phyloP scores from a whole-genome alignment of 2,113 vertebrate genomes.

The Buteo buteo region DNA sequence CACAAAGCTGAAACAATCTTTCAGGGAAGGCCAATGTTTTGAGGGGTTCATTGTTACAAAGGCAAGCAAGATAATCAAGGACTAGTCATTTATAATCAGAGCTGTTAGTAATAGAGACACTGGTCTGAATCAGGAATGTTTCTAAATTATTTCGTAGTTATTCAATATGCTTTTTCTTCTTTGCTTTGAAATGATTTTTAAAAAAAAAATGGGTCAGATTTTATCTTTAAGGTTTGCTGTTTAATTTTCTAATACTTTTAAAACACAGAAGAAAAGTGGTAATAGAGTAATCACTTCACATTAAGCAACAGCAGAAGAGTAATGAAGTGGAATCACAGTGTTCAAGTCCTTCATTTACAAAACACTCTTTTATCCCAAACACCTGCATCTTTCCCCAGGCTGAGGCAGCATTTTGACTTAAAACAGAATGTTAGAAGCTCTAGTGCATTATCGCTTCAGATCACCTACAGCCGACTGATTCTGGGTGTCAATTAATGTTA shows the following conservation, averaged over 20 bases:
- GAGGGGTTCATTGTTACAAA: not conserved
- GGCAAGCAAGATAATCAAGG: not conserved
- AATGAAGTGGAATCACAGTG: constrained; percentile 41
- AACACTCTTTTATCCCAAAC: constrained; percentile 44
- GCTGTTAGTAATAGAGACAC: not conserved
- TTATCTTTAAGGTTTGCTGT: not conserved
- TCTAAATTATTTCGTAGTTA: not conserved
- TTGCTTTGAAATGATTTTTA: not conserved
- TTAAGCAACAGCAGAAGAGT: constrained; percentile 12
- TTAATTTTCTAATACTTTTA: constrained; percentile 22
- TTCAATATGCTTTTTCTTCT: not conserved
- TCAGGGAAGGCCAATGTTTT: not conserved
- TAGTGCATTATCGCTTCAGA: constrained; percentile 40
- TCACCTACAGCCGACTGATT: constrained; percentile 33
- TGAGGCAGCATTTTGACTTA: constrained; percentile 31
- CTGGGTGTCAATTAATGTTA: constrained; percentile 61
- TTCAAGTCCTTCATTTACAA: constrained; percentile 45
- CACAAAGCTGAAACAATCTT: constrained; percentile 1
- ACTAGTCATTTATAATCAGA: not conserved
- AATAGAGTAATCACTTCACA: constrained; percentile 31
- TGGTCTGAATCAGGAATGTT: not conserved
- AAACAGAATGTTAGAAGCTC: constrained; percentile 15
- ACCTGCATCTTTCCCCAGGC: constrained; percentile 51
- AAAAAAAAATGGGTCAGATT: not conserved
- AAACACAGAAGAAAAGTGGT: not conserved